Conservation (phyloP, 1,140 invertebrate genomes). For the Drosophila carrolli region DNA sequence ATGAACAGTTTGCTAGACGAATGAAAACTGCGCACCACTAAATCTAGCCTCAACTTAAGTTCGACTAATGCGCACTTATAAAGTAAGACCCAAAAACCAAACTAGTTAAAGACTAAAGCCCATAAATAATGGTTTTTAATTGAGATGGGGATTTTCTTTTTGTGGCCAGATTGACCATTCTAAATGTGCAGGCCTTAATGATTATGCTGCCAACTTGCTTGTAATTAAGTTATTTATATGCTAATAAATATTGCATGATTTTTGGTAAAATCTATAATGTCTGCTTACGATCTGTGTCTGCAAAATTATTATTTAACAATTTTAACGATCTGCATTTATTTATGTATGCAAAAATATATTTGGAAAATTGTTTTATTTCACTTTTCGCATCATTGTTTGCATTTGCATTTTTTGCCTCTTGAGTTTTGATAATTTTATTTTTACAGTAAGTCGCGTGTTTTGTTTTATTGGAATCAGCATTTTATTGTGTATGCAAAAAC, state of each 20-base stretch:
- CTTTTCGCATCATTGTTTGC: neutral
- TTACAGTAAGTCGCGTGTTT: neutral
- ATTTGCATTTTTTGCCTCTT: neutral
- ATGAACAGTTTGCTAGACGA: conserved; percentile 67
- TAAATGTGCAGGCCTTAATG: neutral
- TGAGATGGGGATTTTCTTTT: conserved; percentile 1
- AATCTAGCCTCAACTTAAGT: conserved; percentile 25
- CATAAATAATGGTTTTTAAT: neutral
- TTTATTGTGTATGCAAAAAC: too few relatives aligned
- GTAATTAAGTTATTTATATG: neutral
- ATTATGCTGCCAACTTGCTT: neutral
- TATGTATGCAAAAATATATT: neutral
- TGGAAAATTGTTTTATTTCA: neutral
- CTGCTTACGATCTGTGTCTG: neutral
- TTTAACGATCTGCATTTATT: neutral
- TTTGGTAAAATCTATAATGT: neutral
- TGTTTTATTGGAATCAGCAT: neutral
- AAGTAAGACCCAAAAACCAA: conserved; percentile 21
- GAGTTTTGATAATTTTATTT: too few relatives aligned
- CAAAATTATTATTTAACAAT: neutral
- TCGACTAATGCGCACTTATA: conserved; percentile 47
- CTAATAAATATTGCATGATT: neutral
- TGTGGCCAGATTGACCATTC: conserved; percentile 7
- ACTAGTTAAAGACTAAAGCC: conserved; percentile 1
- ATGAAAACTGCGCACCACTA: conserved; percentile 39